Base-by-base conservation (phyloP, 1,140 invertebrate genomes). In the Lepidurus packardi region DNA sequence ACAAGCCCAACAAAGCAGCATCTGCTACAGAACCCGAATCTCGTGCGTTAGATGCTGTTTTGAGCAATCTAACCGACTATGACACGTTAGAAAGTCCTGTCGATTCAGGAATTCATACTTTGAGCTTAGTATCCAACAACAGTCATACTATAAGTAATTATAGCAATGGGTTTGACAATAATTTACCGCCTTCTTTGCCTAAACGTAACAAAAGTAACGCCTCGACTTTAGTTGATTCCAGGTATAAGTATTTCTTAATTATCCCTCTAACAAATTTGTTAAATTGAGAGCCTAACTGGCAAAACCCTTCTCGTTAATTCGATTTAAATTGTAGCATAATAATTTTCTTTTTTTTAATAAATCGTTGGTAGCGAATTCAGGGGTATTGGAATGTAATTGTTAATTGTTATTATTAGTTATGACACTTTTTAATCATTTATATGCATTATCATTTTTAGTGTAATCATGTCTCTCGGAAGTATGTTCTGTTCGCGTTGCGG, bases 401-500 rank as follows among this genome's bases (percentile, higher is more conserved):
- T 34, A 34, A 34, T 34, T 34, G 34, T 34, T 34, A 4, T 34
- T 34, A 65, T 16, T 65, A 65, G 45, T 21, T n/a, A 21, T 65
- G 5, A 9, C n/a, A 11, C 16, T n/a, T 16, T 13, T 16, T 13
- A 65, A 13, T 65, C 21, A 47, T 7, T 65, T 0, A n/a, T 9
- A 1, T 65, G 53, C 21, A 7, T 47, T 65, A 21, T 65, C 34
- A 2, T 65, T 65, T 65, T n/a, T 21, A 65, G 53, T 65, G 53
- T 65, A 65, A 21, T 21, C n/a, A 65, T 65, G 53, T 65, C 53
- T 65, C 53, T 65, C 21, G 53, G 53, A 21, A 65, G 21, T 65
- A 65, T 65, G 53, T 65, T 65, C 21, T 98, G 97, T 86, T 93
- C 94, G 82, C 92, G 95, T 74, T 99, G 97, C 86, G 90, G 91